These are phyloP conservation scores for Gambusia affinis DNA, from an alignment of 2,113 vertebrate genomes.

Conservation along the genomic window DNA sequence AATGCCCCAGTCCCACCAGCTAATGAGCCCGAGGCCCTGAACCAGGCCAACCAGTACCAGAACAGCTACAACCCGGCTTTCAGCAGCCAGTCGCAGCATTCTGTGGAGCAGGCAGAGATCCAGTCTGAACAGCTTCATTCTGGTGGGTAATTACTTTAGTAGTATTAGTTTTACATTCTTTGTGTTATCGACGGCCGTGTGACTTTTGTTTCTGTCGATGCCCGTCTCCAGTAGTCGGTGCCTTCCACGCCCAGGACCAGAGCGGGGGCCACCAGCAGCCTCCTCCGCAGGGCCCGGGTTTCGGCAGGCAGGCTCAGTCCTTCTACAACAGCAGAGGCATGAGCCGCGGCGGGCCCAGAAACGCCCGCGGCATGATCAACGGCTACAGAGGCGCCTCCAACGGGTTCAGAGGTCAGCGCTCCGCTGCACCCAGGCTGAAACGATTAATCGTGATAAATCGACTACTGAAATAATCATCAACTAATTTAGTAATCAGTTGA, in stretches of 20 bases:
- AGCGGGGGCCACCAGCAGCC: conserved; percentile 87
- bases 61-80: conserved; percentile 93
- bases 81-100: conserved; percentile 86
- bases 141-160: conserved; percentile 75
- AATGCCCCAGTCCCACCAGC: conserved; percentile 96
- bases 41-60: conserved; percentile 93
- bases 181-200: not conserved
- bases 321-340: conserved; percentile 95
- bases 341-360: conserved; percentile 90
- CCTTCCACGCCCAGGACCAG: conserved; percentile 94
- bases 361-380: conserved; percentile 91
- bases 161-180: not conserved
- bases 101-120: conserved; percentile 92
- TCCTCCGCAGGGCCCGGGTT: conserved; percentile 87
- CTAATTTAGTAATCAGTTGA: no score
- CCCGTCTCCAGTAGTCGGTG: conserved; percentile 84
- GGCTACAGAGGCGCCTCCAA: conserved; percentile 95
- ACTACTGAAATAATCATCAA: no score
- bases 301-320: conserved; percentile 88
- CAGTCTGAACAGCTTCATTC: conserved; percentile 93
- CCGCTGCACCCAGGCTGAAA: no score
- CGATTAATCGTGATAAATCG: no score
- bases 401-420: conserved; percentile 88
- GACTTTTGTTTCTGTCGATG: not conserved
- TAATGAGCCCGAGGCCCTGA: conserved; percentile 92